Percentiles rank a stretch among this genome's conserved stretches.
Evolutionary conservation across 2,113 vertebrate species (phyloP).

Genomic region (Machaerirhynchus nigripectus): DNA sequence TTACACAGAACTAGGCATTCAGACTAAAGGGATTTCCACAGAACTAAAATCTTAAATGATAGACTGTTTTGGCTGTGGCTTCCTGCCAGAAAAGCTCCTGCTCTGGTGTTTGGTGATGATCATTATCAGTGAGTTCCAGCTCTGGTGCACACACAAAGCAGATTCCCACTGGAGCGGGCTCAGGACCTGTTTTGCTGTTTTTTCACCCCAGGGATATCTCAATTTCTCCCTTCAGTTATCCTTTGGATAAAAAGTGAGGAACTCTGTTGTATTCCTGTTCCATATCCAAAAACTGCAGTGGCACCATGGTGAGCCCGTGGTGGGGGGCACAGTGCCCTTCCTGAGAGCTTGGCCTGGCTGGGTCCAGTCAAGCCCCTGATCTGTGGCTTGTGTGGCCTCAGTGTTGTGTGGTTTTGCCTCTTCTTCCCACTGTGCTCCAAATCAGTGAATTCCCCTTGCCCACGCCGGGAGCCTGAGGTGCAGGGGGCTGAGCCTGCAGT

Average conservation of each 20-base stretch:
- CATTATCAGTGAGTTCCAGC: background rate
- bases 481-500: background rate
- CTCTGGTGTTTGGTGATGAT: background rate
- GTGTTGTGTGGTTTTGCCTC: background rate
- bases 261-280: background rate
- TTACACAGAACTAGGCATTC: background rate
- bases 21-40: background rate
- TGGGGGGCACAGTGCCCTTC: background rate
- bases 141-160: background rate
- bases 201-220: background rate
- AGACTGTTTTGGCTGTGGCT: background rate
- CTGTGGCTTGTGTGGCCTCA: background rate
- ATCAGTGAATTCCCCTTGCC: background rate
- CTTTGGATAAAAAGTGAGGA: background rate
- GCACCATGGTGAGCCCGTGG: fast-evolving
- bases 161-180: background rate
- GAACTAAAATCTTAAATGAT: background rate
- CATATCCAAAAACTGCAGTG: background rate
- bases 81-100: background rate
- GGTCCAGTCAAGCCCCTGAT: background rate
- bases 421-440: background rate
- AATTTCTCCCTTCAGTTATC: background rate
- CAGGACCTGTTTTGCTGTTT: fast-evolving
- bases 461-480: background rate
- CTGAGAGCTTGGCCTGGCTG: no score